phyloP scores from a whole-genome alignment of 1,140 invertebrate genomes.

The Drosophila elegans region DNA sequence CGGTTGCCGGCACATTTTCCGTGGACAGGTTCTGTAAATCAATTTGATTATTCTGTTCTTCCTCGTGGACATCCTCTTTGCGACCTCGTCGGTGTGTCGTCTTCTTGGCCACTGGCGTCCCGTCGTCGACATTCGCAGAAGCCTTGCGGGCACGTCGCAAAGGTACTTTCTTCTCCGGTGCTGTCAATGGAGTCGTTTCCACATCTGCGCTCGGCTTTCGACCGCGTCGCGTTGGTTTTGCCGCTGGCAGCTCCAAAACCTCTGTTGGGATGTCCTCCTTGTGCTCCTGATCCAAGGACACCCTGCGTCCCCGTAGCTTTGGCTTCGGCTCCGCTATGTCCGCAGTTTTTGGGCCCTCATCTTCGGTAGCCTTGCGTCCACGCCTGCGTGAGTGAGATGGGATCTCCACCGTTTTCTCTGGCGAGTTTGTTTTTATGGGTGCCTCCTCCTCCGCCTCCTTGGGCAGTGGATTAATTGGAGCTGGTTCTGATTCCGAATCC shows the following conservation, averaged over 20 bases:
- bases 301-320: constrained; percentile 11
- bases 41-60: neutral
- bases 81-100: constrained; percentile 27
- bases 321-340: constrained; percentile 12
- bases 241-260: constrained; percentile 4
- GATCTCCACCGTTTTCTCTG: neutral
- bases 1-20: neutral
- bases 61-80: constrained; percentile 7
- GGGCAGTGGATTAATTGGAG: neutral
- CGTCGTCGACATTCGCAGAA: constrained; percentile 36
- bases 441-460: constrained; percentile 4
- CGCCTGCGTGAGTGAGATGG: constrained; percentile 10
- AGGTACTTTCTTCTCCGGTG: constrained; percentile 20
- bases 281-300: constrained; percentile 2
- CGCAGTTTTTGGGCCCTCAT: constrained; percentile 12
- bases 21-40: constrained; percentile 6
- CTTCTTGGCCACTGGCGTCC: constrained; percentile 39
- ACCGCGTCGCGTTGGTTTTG: constrained; percentile 2
- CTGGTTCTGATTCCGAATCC: neutral
- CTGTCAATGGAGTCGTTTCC: neutral
- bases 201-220: constrained; percentile 17
- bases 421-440: neutral
- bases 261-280: neutral
- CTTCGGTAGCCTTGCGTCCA: constrained; percentile 22
- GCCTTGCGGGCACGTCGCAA: constrained; percentile 43